These are phyloP conservation scores for Tridacna crocea DNA, from an alignment of 2,888 invertebrate genomes.

Conservation along the genomic window DNA sequence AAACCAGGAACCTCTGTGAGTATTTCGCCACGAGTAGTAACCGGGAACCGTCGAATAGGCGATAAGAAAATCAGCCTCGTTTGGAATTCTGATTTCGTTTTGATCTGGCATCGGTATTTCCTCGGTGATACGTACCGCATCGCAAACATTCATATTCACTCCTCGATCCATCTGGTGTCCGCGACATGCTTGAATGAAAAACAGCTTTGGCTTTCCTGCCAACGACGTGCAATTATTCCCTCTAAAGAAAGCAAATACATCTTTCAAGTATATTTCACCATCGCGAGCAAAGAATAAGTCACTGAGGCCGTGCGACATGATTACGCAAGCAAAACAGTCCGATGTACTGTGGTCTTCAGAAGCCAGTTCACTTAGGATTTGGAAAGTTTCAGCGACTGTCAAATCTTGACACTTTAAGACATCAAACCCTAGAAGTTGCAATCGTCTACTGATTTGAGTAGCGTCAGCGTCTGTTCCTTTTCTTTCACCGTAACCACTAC, in stretches of 20 bases:
- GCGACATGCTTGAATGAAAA: constrained; percentile 69
- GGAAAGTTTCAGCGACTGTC: constrained; percentile 86
- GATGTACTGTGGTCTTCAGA: constrained; percentile 42
- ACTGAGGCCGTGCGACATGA: constrained; percentile 64
- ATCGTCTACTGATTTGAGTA: constrained; percentile 88
- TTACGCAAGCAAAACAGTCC: constrained; percentile 62
- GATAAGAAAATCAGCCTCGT: constrained; percentile 81
- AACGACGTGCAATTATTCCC: constrained; percentile 58
- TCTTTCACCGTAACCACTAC: constrained; percentile 74
- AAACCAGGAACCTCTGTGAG: constrained; percentile 83
- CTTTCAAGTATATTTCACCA: constrained; percentile 44
- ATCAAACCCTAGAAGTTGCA: constrained; percentile 88
- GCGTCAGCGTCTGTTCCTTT: constrained; percentile 95
- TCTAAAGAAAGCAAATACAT: constrained; percentile 39
- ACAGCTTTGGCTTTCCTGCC: constrained; percentile 65
- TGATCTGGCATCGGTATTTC: constrained; percentile 82
- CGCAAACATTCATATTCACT: constrained; percentile 39
- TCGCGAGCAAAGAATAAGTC: constrained; percentile 60
- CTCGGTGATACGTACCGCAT: constrained; percentile 24
- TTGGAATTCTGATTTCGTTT: constrained; percentile 44
- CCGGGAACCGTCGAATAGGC: constrained; percentile 83
- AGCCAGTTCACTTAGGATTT: constrained; percentile 40
- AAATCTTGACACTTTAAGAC: constrained; percentile 89
- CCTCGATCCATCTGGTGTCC: constrained; percentile 54
- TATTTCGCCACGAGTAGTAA: constrained; percentile 83